Conservation (phyloP, 2,888 invertebrate species). For the Eupithecia subumbrata region DNA sequence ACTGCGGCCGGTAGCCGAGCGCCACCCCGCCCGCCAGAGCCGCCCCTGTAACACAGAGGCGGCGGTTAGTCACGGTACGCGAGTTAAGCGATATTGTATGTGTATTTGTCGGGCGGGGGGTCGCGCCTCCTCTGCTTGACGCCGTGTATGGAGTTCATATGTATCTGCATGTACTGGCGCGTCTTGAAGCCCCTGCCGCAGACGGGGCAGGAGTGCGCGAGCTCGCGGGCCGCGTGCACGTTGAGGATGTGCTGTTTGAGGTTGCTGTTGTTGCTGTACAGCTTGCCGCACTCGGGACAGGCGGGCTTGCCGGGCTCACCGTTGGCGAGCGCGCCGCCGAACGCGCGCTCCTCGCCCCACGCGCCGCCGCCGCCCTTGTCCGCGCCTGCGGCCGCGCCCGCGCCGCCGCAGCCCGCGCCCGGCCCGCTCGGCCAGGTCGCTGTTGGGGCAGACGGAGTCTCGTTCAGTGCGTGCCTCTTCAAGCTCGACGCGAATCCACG, state of each 20-base stretch:
- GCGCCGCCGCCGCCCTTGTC: constrained; percentile 55
- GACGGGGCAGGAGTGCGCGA: constrained; percentile 85
- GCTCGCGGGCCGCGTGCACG: constrained; percentile 86
- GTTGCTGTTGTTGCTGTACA: constrained; percentile 87
- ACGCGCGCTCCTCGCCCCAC: constrained; percentile 44
- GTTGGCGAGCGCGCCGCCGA: constrained; percentile 51
- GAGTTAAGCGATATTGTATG: constrained; percentile 75
- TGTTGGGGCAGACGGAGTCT: constrained; percentile 81
- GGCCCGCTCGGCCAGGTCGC: constrained; percentile 71
- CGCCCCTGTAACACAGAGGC: constrained; percentile 88
- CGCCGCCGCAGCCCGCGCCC: constrained; percentile 55
- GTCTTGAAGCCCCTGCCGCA: constrained; percentile 88
- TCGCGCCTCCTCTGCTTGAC: constrained; percentile 84
- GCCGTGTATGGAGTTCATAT: constrained; percentile 87
- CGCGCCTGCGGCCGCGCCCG: constrained; percentile 52
- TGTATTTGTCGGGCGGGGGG: constrained; percentile 70
- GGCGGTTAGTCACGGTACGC: constrained; percentile 78
- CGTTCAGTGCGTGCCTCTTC: constrained; percentile 62
- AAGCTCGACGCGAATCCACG: constrained; percentile 27
- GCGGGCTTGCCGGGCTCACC: constrained; percentile 83
- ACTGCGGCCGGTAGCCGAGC: constrained; percentile 85
- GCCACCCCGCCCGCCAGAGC: constrained; percentile 84
- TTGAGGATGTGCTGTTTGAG: constrained; percentile 88
- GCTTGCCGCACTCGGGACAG: constrained; percentile 87
- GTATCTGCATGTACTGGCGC: constrained; percentile 88